Evolutionary conservation across 1,140 invertebrate species (phyloP), one percentile per base, ranked within the genome.

Genomic region (Bombyx mori): DNA sequence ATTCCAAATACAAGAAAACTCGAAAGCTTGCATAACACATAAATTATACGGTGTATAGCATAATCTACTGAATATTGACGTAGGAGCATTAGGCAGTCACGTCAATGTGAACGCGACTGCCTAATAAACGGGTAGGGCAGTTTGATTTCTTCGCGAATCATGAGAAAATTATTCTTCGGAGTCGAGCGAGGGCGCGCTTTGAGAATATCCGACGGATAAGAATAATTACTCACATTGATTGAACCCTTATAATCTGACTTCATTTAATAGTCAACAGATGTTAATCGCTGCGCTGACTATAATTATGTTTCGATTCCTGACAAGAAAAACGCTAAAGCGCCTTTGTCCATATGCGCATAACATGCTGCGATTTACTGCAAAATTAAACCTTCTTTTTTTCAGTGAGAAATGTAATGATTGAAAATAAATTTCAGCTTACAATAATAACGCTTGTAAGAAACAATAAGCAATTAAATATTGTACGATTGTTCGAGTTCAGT

Each of bases 221-320:
- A 85, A 87, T 87, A 85, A 87, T 87, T 86, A 85, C 79, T 83
- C 75, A 73, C 80, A 85, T 82, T 80, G 79, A 80, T 84, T 84
- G 84, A 84, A 82, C 79, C 82, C 83, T 81, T 84, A 83, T 83
- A 82, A 82, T 82, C 76, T 64, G 71, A 79, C 72, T 85, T 85
- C 78, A 82, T 83, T 79, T 82, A 82, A 82, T 84, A 85, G 81
- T 84, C 79, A 75, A 85, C 84, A 87, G 84, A 85, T 87, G 84
- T 85, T 85, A 85, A 87, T 87, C 80, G 83, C 65, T 61, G 69
- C 63, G 66, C 70, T 71, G 68, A 57, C 76, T 77, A 81, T 85
- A 87, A 87, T 87, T 85, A 84, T 72, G 71, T 65, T 79, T 83
- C 77, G 75, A 82, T 81, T 78, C 77, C 73, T 80, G 80, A 74